Percentiles rank a stretch among this genome's conserved stretches.
phyloP scores from a whole-genome alignment of 2,113 vertebrate species.

The Lophotis ruficrista region DNA sequence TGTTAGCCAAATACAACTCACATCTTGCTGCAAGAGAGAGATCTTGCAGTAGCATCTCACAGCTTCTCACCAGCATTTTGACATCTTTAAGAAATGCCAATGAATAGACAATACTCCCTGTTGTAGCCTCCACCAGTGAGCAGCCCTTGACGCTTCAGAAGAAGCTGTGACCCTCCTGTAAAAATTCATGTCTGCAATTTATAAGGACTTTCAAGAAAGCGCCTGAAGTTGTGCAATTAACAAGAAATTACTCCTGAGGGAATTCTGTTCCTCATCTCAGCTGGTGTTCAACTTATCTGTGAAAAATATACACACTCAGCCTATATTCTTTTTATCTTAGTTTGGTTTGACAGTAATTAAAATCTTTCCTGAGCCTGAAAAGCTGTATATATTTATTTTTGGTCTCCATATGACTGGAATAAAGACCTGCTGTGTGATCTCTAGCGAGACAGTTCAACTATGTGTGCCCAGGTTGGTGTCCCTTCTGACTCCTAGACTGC shows the following conservation, averaged over 20 bases:
- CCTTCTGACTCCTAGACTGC: neutral
- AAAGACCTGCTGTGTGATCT: neutral
- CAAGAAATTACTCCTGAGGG: neutral
- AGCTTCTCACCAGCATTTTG: neutral
- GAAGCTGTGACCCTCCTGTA: neutral
- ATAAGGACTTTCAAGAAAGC: neutral
- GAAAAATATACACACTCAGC: neutral
- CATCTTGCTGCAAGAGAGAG: neutral
- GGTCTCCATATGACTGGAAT: neutral
- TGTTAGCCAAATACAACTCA: neutral
- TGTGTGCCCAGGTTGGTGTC: neutral
- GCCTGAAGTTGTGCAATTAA: constrained; percentile 28
- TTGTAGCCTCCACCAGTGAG: neutral
- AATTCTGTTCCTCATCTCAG: constrained; percentile 9
- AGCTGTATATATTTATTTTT: neutral
- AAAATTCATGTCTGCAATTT: neutral
- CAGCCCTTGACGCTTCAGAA: neutral
- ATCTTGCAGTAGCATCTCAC: neutral
- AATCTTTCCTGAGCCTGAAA: neutral
- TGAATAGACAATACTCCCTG: neutral
- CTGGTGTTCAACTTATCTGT: neutral
- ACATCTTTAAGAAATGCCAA: neutral
- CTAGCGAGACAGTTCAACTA: neutral
- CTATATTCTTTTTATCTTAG: constrained; percentile 9
- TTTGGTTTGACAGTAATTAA: constrained; percentile 1